Evolutionary conservation across 2,113 vertebrate species (phyloP).

Genomic region (Labeo rohita): DNA sequence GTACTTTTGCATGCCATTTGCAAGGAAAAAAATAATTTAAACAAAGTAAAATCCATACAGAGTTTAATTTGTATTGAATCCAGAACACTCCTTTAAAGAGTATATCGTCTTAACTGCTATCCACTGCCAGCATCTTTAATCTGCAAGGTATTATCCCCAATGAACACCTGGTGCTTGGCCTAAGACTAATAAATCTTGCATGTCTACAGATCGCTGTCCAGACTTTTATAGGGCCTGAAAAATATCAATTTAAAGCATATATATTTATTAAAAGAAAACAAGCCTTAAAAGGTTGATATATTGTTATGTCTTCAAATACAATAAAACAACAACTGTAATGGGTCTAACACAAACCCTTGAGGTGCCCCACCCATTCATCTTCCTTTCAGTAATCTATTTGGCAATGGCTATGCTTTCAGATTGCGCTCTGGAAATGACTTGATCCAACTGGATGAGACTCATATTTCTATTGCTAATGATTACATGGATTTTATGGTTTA

Average conservation of each 20-base stretch:
- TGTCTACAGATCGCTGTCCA: background rate
- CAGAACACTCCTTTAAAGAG: background rate
- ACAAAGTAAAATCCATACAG: background rate
- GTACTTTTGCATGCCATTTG: background rate
- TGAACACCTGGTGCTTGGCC: slow-evolving; percentile 9
- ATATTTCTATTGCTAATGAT: too few relatives aligned
- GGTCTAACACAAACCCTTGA: background rate
- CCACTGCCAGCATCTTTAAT: slow-evolving; percentile 26
- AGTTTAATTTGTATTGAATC: background rate
- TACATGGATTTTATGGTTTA: background rate
- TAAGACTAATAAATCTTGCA: slow-evolving; percentile 26
- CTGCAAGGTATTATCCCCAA: slow-evolving; percentile 22
- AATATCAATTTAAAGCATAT: background rate
- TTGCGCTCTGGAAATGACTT: background rate
- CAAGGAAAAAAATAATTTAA: background rate
- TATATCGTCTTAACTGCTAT: background rate
- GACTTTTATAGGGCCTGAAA: background rate
- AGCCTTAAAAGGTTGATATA: background rate
- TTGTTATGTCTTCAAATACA: background rate
- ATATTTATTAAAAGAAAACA: background rate
- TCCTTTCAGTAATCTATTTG: background rate
- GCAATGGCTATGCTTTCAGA: background rate
- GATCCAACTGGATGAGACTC: background rate
- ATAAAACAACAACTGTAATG: background rate
- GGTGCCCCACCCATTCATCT: background rate